These are phyloP conservation scores for Myotis brandtii DNA, from an alignment of 2,113 vertebrate species.

Conservation along the genomic window DNA sequence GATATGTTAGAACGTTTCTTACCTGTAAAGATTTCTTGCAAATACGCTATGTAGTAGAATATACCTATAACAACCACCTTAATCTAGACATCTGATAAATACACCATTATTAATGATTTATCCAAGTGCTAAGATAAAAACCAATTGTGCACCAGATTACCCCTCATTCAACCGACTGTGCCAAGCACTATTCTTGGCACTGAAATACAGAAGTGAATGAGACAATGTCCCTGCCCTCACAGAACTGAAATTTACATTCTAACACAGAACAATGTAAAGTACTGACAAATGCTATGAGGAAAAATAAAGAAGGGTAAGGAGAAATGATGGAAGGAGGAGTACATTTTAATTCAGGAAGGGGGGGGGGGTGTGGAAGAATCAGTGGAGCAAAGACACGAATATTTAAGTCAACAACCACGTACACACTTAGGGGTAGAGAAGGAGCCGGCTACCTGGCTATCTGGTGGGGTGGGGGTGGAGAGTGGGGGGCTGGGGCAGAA, in stretches of 20 bases:
- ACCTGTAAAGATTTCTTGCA: constrained; percentile 39
- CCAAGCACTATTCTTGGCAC: background rate
- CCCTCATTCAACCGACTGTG: background rate
- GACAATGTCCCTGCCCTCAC: background rate
- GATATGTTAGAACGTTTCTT: background rate
- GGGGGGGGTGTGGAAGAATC: background rate
- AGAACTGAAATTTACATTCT: background rate
- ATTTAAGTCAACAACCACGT: background rate
- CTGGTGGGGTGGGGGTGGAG: background rate
- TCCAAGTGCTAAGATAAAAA: constrained; percentile 2
- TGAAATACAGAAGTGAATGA: background rate
- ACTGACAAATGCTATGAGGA: background rate
- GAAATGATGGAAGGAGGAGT: background rate
- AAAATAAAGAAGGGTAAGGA: background rate
- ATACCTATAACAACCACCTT: background rate
- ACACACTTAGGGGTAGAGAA: background rate
- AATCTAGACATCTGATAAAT: background rate
- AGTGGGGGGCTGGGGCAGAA: background rate
- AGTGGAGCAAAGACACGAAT: background rate
- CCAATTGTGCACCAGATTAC: background rate
- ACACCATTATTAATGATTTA: background rate
- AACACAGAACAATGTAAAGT: background rate
- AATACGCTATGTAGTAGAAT: background rate
- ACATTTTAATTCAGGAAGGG: background rate
- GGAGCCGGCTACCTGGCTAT: background rate